Evolutionary conservation across 2,113 vertebrate species (phyloP).

Genomic region (Plotosus lineatus): DNA sequence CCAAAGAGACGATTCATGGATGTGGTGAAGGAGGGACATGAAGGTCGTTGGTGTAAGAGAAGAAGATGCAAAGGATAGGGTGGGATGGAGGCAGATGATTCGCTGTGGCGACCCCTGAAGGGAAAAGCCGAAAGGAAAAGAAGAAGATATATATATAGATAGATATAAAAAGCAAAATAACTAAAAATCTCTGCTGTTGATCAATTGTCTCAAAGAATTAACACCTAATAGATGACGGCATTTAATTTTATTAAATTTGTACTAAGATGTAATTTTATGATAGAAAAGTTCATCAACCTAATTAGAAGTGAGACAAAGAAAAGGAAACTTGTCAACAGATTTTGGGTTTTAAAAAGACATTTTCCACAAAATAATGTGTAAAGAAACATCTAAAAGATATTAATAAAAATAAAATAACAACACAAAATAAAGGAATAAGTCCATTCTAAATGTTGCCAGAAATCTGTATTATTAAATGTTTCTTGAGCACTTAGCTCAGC

Average conservation of each 20-base stretch:
- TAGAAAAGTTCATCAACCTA: no score
- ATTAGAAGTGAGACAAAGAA: accelerated
- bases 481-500: neutral
- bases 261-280: neutral
- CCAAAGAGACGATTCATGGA: no score
- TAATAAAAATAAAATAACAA: neutral
- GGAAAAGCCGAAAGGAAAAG: no score
- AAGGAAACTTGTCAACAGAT: neutral
- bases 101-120: no score
- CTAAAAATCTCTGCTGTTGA: neutral
- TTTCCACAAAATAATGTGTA: neutral
- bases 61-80: no score
- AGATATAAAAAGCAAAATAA: no score
- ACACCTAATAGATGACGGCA: neutral
- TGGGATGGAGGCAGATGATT: no score
- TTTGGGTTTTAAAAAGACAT: neutral
- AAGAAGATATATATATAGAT: no score
- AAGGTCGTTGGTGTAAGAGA: no score
- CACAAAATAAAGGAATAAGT: neutral
- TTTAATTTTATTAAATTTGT: neutral
- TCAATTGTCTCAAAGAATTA: neutral
- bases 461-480: neutral
- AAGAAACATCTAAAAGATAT: neutral
- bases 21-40: no score
- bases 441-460: neutral